Evolutionary conservation across 2,888 invertebrate genomes (phyloP).

Genomic region (Sminthurinus aureus): DNA sequence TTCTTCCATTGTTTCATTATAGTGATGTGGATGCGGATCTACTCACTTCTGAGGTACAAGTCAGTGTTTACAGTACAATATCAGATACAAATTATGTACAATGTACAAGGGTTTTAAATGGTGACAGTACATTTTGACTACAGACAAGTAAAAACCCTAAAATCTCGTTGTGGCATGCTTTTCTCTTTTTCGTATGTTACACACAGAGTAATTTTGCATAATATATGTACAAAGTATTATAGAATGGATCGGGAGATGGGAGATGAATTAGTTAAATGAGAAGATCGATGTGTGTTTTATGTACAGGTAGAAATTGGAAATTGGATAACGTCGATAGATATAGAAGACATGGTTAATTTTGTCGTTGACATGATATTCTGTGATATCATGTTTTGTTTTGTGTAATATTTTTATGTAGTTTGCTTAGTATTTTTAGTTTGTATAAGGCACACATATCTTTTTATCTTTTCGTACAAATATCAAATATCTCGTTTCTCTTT

Average conservation of each 20-base stretch:
- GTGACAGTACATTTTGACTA: too few species aligned
- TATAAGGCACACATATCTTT: conserved; percentile 31
- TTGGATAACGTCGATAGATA: conserved; percentile 9
- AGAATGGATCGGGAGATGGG: not conserved
- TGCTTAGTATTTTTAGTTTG: not conserved
- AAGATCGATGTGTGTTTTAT: not conserved
- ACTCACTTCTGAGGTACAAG: too few species aligned
- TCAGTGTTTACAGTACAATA: too few species aligned
- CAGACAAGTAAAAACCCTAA: too few species aligned
- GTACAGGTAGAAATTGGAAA: not conserved
- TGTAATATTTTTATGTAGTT: too few species aligned
- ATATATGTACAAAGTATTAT: not conserved
- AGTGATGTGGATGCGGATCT: too few species aligned
- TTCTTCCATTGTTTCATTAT: too few species aligned
- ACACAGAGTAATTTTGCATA: not conserved
- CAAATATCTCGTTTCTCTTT: not conserved
- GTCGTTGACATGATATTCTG: too few species aligned
- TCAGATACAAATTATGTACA: too few species aligned
- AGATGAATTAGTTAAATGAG: not conserved
- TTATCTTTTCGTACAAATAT: not conserved
- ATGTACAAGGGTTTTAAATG: too few species aligned
- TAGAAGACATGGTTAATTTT: not conserved
- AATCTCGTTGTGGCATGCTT: too few species aligned
- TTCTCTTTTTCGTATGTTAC: not conserved
- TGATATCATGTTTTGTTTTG: not conserved